phyloP scores from a whole-genome alignment of 2,888 invertebrate genomes.

The Camponotus fellah region DNA sequence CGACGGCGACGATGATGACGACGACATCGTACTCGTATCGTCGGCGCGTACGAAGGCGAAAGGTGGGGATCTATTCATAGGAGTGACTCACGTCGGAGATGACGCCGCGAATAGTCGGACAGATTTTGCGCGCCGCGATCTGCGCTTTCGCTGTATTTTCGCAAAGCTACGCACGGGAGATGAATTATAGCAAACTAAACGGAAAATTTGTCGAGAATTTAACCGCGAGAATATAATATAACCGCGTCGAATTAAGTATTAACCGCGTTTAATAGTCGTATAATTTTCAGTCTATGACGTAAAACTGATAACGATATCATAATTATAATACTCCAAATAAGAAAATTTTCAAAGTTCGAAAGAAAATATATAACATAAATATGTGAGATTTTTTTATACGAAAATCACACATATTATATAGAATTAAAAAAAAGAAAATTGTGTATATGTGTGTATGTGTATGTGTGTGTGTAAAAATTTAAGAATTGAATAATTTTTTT shows the following conservation, averaged over 20 bases:
- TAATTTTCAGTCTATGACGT: conserved; percentile 16
- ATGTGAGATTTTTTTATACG: not conserved
- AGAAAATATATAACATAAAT: conserved; percentile 3
- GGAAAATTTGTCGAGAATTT: conserved; percentile 33
- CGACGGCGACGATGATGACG: conserved; percentile 29
- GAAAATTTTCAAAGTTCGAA: conserved; percentile 16
- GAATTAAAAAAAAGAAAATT: not conserved
- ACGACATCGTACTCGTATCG: conserved; percentile 39
- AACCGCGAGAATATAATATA: not conserved
- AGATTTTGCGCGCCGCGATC: conserved; percentile 82
- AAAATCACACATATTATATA: not conserved
- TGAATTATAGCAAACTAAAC: conserved; percentile 33
- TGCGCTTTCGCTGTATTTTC: conserved; percentile 65
- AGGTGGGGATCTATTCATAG: conserved; percentile 82
- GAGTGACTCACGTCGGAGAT: conserved; percentile 81
- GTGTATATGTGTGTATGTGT: too few species aligned
- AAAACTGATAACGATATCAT: conserved; percentile 33
- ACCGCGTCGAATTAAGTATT: conserved; percentile 31
- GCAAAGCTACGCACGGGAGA: conserved; percentile 20
- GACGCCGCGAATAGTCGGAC: conserved; percentile 83
- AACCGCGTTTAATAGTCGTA: conserved; percentile 8
- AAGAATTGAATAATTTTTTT: not conserved
- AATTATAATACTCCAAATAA: not conserved
- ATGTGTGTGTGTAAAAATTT: not conserved
- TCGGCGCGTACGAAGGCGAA: conserved; percentile 63